Evolutionary conservation across 2,797 vertebrate genomes (phyloP).

Genomic region (Saxicola maurus): DNA sequence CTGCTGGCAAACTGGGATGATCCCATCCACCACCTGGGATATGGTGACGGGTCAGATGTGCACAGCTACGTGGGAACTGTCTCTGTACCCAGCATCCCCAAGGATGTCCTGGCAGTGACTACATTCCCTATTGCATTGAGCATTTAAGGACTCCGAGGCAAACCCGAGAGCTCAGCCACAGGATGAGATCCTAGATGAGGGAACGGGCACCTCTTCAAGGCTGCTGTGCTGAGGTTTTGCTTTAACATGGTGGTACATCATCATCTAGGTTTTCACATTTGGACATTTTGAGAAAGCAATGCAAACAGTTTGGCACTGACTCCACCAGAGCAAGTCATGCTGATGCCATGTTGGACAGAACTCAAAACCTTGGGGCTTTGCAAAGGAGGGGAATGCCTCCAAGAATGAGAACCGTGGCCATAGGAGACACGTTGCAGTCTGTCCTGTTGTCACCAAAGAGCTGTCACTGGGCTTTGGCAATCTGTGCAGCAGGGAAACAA

Average conservation of each 20-base stretch:
- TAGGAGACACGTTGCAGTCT: rapidly evolving
- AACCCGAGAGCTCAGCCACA: neutral
- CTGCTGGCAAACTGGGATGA: neutral
- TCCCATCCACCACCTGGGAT: neutral
- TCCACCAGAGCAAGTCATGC: neutral
- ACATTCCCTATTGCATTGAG: neutral
- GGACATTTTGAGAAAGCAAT: neutral
- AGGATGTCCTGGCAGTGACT: neutral
- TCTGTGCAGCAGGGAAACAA: neutral
- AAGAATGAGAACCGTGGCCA: neutral
- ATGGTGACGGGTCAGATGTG: neutral
- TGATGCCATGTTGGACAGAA: neutral
- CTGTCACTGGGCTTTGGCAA: neutral
- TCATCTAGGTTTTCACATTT: neutral
- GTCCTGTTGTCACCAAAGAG: neutral
- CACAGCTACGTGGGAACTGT: neutral
- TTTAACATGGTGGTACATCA: rapidly evolving
- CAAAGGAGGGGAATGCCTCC: neutral
- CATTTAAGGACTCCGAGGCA: neutral
- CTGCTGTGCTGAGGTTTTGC: neutral
- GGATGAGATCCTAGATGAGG: neutral
- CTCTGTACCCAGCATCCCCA: neutral
- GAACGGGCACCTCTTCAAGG: neutral
- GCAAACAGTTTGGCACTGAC: neutral
- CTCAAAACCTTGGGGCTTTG: neutral